Base-by-base conservation (phyloP, 2,888 invertebrate genomes). In the Drymonia ruficornis region DNA sequence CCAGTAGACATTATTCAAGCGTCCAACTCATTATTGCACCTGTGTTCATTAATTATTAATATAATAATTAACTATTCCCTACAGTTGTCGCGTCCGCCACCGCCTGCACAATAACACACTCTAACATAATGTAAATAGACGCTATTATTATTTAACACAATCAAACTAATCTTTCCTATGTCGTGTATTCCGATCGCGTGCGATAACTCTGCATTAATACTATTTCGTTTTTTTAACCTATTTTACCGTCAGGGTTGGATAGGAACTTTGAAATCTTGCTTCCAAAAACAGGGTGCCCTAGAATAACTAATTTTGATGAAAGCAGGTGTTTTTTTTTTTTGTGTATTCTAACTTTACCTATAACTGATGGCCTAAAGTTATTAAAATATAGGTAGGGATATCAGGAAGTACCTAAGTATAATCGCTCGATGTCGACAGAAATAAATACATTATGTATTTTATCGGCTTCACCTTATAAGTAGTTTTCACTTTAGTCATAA, bases 111-210 rank as follows among this genome's bases (percentile, higher is more conserved):
- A 43, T 19, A 43, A 43, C 13, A 43, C 13, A 43, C 19, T 19
- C 16, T 43, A 43, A 18, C 12, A 13, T 4, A 19, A 19, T 13
- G 19, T 43, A 19, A 43, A 43, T 43, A 43, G 11, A 43, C 5
- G 6, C 19, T 43, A 19, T 16, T 43, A 19, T 43, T 12, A 13
- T 13, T 11, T 9, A 43, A 43, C 40, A 16, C 15, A 16, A 16
- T 40, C 40, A 9, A 16, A 15, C 7, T 13, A 18, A 43, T 43
- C 19, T 28, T 45, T 19, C 28, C 45, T 23, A 15, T 28, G 15
- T 28, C 45, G 15, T 45, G 28, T 15, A 28, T 15, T 28, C 9
- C 6, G 45, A 45, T 45, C 15, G 45, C 45, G 45, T 45, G 45
- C 28, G 28, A 45, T 45, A 28, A 45, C 6, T 40, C 11, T 9